Evolutionary conservation across 2,797 vertebrate species (phyloP), one percentile per base, ranked within the genome.

Genomic region (Gila robusta): DNA sequence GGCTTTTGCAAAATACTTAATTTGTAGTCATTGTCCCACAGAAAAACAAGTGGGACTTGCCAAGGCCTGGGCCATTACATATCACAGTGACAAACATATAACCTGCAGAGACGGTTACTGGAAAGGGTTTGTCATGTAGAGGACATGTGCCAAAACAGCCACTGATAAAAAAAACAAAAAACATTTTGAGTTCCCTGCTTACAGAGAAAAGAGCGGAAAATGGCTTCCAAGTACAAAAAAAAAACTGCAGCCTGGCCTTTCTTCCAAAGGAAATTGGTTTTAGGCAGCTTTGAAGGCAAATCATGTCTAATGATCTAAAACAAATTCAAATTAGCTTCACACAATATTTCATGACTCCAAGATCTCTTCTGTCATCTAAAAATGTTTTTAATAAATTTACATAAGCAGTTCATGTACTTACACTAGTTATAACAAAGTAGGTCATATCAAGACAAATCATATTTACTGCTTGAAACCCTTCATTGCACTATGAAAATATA

Each of bases 41-140:
- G 79, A 90, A 91, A 92, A 94, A 94, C 90, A 93, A 90, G 69
- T 28, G 23, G 21, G 84, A 86, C 92, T 74, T 86, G 94, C 90
- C 73, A 88, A 37, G 69, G 87, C 91, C 86, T 37, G 91, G 82
- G 78, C 67, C 35, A 12, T 56, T 86, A 39, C 72, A 69, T 85
- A 89, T 72, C 78, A 64, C 77, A 76, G 59, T 56, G 47, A 44
- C 88, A n/a, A 8, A 82, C 81, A 93, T 89, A 93, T 86, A 94
- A 95, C 93, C 94, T 92, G 94, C 92, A 92, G 7, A 92, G 90
- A 92, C 83, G 92, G 89, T 62, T 89, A 56, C 56, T 49, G 86
- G 73, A 79, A 59, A 70, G 32, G 73, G 37, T 88, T 56, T 84
- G 90, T 89, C 79, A 87, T 64, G 52, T 19, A 56, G 71, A 82